These are phyloP conservation scores for Danionella cerebrum DNA, from an alignment of 2,113 vertebrate species.

Conservation along the genomic window DNA sequence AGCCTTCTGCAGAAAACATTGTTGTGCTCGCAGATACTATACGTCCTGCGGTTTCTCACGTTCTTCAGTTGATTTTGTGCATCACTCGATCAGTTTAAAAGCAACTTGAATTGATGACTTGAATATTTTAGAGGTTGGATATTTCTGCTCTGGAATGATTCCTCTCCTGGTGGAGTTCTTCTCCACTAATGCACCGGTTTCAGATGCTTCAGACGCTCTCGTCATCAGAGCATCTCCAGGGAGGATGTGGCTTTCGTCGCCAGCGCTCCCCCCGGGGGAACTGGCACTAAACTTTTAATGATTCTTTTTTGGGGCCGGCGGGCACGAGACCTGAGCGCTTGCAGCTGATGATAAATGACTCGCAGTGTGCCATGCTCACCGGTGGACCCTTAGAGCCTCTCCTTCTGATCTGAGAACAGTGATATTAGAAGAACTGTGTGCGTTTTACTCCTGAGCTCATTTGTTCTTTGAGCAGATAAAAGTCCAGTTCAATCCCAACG, in stretches of 20 bases:
- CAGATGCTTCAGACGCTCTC: no score
- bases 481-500: neutral
- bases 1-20: no score
- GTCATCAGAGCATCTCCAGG: slow-evolving; percentile 27
- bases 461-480: neutral
- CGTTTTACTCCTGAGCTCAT: neutral
- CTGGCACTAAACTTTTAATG: slow-evolving; percentile 62
- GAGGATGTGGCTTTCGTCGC: slow-evolving; percentile 37
- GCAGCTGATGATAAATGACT: slow-evolving; percentile 64
- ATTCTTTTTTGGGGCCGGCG: slow-evolving; percentile 54
- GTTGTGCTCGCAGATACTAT: no score
- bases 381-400: slow-evolving; percentile 39
- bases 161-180: no score
- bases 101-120: no score
- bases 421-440: neutral
- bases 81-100: no score
- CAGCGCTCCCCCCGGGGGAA: slow-evolving; percentile 41
- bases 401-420: slow-evolving; percentile 8
- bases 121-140: no score
- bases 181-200: no score
- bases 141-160: no score
- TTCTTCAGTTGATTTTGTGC: no score
- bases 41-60: no score
- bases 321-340: slow-evolving; percentile 45
- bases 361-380: slow-evolving; percentile 44